Conservation (phyloP, 2,113 vertebrate genomes). For the Laticauda laticaudata region DNA sequence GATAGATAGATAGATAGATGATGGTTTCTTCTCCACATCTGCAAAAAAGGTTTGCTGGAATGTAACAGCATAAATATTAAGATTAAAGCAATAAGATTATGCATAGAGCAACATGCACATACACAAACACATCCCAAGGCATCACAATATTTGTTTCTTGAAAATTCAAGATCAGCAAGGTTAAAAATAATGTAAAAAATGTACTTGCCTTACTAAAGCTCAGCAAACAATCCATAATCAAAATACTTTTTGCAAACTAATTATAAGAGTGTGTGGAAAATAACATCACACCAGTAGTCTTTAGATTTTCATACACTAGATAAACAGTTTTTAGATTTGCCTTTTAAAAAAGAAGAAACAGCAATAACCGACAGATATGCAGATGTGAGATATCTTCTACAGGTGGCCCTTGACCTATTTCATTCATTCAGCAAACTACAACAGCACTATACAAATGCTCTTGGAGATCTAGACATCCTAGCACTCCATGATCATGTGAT, state of each 20-base stretch:
- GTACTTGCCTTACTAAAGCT: neutral
- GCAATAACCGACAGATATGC: neutral
- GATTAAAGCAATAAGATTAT: neutral
- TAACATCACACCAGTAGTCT: neutral
- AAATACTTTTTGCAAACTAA: neutral
- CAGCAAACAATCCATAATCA: neutral
- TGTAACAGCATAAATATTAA: neutral
- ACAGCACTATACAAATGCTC: neutral
- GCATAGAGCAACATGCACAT: neutral
- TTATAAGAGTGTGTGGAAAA: neutral
- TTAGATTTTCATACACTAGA: neutral
- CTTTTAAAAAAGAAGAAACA: neutral
- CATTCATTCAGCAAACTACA: neutral
- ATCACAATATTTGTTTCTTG: neutral
- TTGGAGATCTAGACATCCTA: neutral
- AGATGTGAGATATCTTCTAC: neutral
- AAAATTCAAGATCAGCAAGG: neutral
- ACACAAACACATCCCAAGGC: neutral
- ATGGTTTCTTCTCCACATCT: neutral
- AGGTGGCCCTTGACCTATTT: neutral
- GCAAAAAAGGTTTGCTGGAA: neutral
- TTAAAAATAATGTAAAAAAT: neutral
- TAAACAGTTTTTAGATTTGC: neutral
- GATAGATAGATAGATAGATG: too few relatives aligned
- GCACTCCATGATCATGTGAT: neutral